Conservation (phyloP, 2,797 vertebrate genomes). For the Melanotaenia pygmaea region DNA sequence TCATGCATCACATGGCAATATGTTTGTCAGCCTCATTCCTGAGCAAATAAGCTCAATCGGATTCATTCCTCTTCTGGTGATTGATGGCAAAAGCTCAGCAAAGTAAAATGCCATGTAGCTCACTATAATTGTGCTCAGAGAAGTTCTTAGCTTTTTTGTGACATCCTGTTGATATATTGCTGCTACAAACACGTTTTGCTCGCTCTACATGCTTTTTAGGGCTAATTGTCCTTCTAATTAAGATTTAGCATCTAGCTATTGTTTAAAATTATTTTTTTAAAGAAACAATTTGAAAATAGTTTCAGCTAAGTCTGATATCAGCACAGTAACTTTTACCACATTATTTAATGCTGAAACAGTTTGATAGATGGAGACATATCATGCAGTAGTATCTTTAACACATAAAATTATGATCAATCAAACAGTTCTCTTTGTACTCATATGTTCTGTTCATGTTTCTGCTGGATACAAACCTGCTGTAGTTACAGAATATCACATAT, state of each 20-base stretch:
- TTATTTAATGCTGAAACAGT: not conserved
- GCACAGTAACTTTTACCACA: not conserved
- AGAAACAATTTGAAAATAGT: not conserved
- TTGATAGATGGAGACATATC: too few species aligned
- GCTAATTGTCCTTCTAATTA: slow-evolving; percentile 8
- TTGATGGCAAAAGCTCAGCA: slow-evolving; percentile 51
- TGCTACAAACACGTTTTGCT: slow-evolving; percentile 16
- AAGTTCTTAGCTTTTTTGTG: slow-evolving; percentile 21
- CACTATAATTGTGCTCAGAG: slow-evolving; percentile 25
- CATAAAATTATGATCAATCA: slow-evolving; percentile 18
- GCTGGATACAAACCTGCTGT: slow-evolving; percentile 11
- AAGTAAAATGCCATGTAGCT: slow-evolving; percentile 45
- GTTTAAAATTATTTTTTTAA: not conserved
- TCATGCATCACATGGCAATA: slow-evolving; percentile 55
- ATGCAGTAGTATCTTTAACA: slow-evolving; percentile 8
- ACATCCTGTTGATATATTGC: slow-evolving; percentile 35
- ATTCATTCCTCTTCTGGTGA: slow-evolving; percentile 41
- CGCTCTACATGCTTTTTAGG: slow-evolving; percentile 10
- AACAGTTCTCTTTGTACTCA: slow-evolving; percentile 23
- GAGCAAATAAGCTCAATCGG: slow-evolving; percentile 57
- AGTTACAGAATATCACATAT: slow-evolving; percentile 15
- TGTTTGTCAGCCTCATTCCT: slow-evolving; percentile 58
- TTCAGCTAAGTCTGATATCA: slow-evolving; percentile 9
- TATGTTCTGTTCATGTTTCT: slow-evolving; percentile 29
- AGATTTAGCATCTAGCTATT: slow-evolving; percentile 9